These are phyloP conservation scores for Psococerastis gibbosa DNA, from an alignment of 2,888 invertebrate species.

Conservation along the genomic window DNA sequence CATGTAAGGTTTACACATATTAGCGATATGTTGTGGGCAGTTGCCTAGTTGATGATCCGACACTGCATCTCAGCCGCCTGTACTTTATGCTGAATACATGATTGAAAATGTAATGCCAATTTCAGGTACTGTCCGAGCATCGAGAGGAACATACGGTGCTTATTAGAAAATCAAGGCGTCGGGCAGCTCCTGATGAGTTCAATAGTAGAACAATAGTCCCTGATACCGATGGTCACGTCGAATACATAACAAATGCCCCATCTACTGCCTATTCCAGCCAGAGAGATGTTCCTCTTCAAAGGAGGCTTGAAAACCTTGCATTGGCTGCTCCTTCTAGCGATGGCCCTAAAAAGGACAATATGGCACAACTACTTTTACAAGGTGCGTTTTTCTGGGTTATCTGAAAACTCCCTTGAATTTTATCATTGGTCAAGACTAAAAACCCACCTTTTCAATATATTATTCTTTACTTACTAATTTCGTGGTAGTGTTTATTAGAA, in stretches of 20 bases:
- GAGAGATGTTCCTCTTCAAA: conserved; percentile 61
- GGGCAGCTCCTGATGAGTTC: neutral
- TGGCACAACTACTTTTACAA: conserved; percentile 63
- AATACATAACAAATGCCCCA: conserved; percentile 24
- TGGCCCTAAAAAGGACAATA: conserved; percentile 24
- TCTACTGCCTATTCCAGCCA: conserved; percentile 21
- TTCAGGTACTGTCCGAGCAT: conserved; percentile 14
- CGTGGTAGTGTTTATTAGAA: no score
- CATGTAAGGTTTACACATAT: no score
- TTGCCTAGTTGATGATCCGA: no score
- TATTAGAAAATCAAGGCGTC: neutral
- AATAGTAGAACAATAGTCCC: conserved; percentile 26
- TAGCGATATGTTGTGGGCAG: no score
- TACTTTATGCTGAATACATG: no score
- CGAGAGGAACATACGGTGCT: conserved; percentile 1
- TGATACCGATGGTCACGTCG: conserved; percentile 28
- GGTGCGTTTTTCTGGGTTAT: conserved; percentile 1
- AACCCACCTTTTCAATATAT: no score
- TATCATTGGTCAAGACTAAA: no score
- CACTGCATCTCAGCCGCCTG: no score
- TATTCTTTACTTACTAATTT: no score
- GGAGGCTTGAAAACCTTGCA: conserved; percentile 59
- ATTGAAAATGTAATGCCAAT: conserved; percentile 23
- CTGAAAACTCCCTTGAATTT: no score
- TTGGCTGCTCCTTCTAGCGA: conserved; percentile 22